A percentile compares a stretch with the other conserved stretches of the same genome.
phyloP scores from a whole-genome alignment of 2,888 invertebrate genomes.

The Craniophora ligustri region DNA sequence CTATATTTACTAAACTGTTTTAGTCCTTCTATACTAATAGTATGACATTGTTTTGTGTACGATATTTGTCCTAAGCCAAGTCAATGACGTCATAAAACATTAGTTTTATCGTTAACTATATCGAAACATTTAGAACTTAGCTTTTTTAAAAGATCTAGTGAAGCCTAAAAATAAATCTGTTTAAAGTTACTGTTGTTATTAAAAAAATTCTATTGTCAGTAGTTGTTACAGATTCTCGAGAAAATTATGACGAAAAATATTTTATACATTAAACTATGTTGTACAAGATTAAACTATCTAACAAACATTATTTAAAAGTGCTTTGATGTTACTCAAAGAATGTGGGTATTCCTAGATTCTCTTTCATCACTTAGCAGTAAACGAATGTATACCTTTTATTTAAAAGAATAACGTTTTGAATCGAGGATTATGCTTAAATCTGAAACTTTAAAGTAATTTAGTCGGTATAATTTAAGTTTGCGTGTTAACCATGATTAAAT shows the following conservation, averaged over 20 bases:
- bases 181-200: too few species aligned
- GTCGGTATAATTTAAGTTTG: conserved; percentile 16
- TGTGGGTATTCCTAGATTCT: background rate
- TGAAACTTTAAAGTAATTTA: conserved; percentile 21
- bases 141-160: too few species aligned
- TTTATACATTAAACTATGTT: background rate
- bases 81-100: too few species aligned
- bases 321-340: background rate
- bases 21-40: too few species aligned
- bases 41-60: too few species aligned
- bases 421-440: background rate
- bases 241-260: background rate
- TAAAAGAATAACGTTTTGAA: conserved; percentile 1
- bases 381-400: background rate
- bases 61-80: too few species aligned
- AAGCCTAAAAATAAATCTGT: too few species aligned
- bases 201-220: too few species aligned
- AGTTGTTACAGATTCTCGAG: background rate
- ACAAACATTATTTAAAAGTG: background rate
- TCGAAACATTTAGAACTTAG: too few species aligned
- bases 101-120: too few species aligned
- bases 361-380: background rate
- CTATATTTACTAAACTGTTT: too few species aligned
- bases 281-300: background rate
- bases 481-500: conserved; percentile 36